phyloP scores from a whole-genome alignment of 2,113 vertebrate species.

The Opisthocomus hoazin region DNA sequence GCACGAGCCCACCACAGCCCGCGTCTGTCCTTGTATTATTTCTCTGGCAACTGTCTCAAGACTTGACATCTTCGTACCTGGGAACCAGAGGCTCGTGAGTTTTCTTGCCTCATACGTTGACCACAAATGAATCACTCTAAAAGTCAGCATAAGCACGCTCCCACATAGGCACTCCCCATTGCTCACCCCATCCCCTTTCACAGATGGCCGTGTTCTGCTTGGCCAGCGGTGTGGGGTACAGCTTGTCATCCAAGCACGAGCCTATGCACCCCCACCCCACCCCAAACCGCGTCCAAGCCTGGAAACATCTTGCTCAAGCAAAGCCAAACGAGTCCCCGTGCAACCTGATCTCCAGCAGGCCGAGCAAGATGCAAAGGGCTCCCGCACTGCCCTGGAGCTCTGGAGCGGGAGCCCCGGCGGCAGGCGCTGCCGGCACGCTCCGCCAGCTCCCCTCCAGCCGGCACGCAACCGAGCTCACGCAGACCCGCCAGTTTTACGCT shows the following conservation, averaged over 20 bases:
- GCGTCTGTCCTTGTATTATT: rapidly evolving
- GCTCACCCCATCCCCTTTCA: conserved; percentile 16
- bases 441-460: neutral
- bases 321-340: neutral
- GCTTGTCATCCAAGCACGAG: conserved; percentile 48
- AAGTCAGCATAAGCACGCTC: neutral
- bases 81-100: neutral
- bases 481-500: neutral
- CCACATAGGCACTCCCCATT: neutral
- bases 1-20: neutral
- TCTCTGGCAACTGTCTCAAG: neutral
- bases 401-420: neutral
- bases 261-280: neutral
- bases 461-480: neutral
- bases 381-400: neutral
- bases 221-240: conserved; percentile 38
- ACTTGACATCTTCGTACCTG: neutral
- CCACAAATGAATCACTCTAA: neutral
- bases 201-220: conserved; percentile 77
- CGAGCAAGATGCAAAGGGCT: neutral
- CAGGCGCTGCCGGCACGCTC: neutral
- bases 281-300: neutral
- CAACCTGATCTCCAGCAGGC: neutral
- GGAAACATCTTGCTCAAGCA: neutral
- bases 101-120: neutral